Conservation (phyloP, 2,797 vertebrate genomes). For the Gallinago stenura region DNA sequence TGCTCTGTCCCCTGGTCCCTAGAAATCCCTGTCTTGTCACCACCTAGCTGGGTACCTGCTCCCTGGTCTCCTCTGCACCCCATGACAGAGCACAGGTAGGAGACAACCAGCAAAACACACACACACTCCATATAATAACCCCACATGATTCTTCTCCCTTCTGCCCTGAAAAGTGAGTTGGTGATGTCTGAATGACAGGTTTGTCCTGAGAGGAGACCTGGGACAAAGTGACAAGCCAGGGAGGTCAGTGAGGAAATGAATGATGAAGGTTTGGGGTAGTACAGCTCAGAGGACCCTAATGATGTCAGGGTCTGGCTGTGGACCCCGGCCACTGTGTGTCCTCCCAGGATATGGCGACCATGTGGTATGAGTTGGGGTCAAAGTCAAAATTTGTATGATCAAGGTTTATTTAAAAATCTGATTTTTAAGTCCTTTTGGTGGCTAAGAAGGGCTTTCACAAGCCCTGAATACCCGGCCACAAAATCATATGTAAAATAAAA, state of each 20-base stretch:
- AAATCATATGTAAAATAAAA: not conserved
- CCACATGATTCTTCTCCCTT: not conserved
- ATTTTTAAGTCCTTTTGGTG: not conserved
- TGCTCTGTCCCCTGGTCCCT: not conserved
- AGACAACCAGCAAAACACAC: not conserved
- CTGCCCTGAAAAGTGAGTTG: not conserved
- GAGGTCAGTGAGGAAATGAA: not conserved
- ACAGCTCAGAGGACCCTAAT: not conserved
- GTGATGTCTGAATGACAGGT: not conserved
- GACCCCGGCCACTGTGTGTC: not conserved
- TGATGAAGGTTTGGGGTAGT: not conserved
- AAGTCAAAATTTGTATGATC: not conserved
- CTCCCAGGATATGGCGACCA: not conserved
- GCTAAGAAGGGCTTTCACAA: not conserved
- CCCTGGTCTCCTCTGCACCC: not conserved
- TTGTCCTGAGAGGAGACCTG: not conserved
- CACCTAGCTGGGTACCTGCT: not conserved
- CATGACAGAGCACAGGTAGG: not conserved
- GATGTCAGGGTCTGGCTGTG: not conserved
- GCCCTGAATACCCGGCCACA: not conserved
- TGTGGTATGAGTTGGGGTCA: not conserved
- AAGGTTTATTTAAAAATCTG: not conserved
- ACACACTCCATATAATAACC: accelerated
- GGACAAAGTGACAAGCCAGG: not conserved
- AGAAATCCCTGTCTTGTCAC: not conserved